These are phyloP conservation scores for Corbicula japonica DNA, from an alignment of 2,888 invertebrate species.

Conservation along the genomic window DNA sequence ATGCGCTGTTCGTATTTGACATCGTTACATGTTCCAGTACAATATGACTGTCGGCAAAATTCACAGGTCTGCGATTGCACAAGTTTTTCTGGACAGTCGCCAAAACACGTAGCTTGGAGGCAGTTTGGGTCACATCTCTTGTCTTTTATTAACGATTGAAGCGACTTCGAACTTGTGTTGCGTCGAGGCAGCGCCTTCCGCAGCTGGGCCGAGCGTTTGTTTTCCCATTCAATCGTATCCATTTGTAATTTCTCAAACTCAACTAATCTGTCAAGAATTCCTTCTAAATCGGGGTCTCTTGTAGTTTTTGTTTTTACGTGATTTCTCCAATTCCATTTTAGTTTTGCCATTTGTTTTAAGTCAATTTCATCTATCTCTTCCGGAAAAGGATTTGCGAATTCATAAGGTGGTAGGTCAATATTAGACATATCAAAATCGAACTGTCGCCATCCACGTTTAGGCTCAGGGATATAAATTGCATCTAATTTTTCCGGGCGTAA, in stretches of 20 bases:
- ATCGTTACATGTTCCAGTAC: slow-evolving; percentile 76
- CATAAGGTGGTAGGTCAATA: slow-evolving; percentile 75
- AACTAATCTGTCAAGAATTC: slow-evolving; percentile 75
- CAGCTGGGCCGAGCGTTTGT: slow-evolving; percentile 66
- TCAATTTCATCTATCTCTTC: slow-evolving; percentile 72
- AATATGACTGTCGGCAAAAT: slow-evolving; percentile 72
- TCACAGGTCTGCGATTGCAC: slow-evolving; percentile 70
- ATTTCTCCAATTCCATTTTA: slow-evolving; percentile 76
- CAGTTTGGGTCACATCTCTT: slow-evolving; percentile 78
- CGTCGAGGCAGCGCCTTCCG: slow-evolving; percentile 57
- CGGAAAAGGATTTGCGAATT: slow-evolving; percentile 77
- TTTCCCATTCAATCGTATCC: slow-evolving; percentile 80
- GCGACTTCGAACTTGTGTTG: slow-evolving; percentile 60
- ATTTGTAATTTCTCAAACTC: slow-evolving; percentile 77
- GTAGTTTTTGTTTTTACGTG: slow-evolving; percentile 64
- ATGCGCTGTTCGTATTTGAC: slow-evolving; percentile 78
- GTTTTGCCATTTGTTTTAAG: slow-evolving; percentile 70
- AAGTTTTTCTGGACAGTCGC: slow-evolving; percentile 81
- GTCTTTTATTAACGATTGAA: slow-evolving; percentile 67
- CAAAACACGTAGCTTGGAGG: slow-evolving; percentile 80
- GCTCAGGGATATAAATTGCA: slow-evolving; percentile 77
- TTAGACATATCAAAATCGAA: slow-evolving; percentile 82
- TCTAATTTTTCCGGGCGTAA: slow-evolving; percentile 82
- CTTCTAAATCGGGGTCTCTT: slow-evolving; percentile 59
- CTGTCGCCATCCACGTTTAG: slow-evolving; percentile 76